Conservation (phyloP, 1,140 invertebrate species). For the Sycophila sp. region DNA sequence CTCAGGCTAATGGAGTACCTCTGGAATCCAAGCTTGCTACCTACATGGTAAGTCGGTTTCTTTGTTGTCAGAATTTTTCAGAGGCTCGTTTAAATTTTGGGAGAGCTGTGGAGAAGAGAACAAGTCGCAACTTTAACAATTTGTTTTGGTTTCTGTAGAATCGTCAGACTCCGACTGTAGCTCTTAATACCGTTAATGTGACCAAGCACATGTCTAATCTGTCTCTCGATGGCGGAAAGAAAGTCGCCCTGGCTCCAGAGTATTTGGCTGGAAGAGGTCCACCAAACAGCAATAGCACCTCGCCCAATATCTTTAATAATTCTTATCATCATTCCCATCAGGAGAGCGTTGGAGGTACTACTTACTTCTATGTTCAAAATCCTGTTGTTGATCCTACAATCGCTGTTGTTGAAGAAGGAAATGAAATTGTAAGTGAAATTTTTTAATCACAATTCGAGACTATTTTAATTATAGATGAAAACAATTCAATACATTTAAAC, state of each 20-base stretch:
- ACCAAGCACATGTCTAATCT: constrained; percentile 70
- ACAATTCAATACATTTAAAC: not conserved
- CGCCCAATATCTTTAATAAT: constrained; percentile 61
- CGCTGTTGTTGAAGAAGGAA: constrained; percentile 51
- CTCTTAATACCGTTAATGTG: constrained; percentile 62
- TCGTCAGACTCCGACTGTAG: constrained; percentile 68
- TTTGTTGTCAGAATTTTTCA: not conserved
- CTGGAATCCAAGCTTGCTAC: constrained; percentile 86
- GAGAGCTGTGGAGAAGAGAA: not conserved
- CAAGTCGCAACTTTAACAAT: not conserved
- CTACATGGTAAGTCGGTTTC: constrained; percentile 74
- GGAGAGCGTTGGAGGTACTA: constrained; percentile 94
- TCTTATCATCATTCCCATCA: constrained; percentile 68
- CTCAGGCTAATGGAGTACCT: constrained; percentile 77
- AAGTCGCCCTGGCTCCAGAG: constrained; percentile 63
- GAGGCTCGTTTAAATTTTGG: no score
- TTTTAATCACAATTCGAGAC: not conserved
- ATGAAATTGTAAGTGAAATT: constrained; percentile 50
- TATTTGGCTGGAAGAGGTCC: constrained; percentile 57
- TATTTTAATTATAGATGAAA: not conserved
- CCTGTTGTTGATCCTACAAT: constrained; percentile 58
- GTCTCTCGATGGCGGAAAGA: constrained; percentile 68
- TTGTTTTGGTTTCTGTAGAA: constrained; percentile 56
- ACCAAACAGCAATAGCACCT: constrained; percentile 58
- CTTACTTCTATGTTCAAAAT: constrained; percentile 83